Conservation (phyloP, 2,113 vertebrate genomes). For the Clupea harengus region DNA sequence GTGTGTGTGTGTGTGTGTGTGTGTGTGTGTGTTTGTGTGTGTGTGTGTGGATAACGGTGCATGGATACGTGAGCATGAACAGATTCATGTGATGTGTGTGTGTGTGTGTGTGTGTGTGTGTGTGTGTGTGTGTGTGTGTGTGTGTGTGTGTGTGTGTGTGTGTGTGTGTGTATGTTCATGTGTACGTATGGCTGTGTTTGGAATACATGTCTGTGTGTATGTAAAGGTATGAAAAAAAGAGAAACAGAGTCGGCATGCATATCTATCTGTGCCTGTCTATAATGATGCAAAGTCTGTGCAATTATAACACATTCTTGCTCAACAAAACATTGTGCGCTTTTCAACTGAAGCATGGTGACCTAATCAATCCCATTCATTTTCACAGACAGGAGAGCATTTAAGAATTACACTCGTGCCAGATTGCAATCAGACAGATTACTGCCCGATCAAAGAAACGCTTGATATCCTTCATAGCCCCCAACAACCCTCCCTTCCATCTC, state of each 20-base stretch:
- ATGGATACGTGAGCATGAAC: too few species aligned
- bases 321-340: too few species aligned
- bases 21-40: not conserved
- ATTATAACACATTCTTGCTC: too few species aligned
- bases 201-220: too few species aligned
- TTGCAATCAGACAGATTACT: constrained; percentile 24
- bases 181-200: too few species aligned
- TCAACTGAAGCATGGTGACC: not conserved
- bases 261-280: not conserved
- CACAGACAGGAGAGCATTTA: too few species aligned
- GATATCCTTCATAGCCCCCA: not conserved
- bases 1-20: not conserved
- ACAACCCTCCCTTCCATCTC: not conserved
- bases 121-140: not conserved
- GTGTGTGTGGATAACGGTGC: not conserved
- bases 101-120: not conserved
- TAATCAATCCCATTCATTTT: not conserved
- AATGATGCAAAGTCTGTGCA: too few species aligned
- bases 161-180: not conserved
- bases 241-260: too few species aligned
- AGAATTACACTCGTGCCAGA: not conserved
- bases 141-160: not conserved
- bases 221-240: too few species aligned
- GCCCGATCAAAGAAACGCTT: constrained; percentile 7
- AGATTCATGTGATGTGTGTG: not conserved